Base-by-base conservation (phyloP, 2,797 vertebrate species). In the Sebastes hubbsi region DNA sequence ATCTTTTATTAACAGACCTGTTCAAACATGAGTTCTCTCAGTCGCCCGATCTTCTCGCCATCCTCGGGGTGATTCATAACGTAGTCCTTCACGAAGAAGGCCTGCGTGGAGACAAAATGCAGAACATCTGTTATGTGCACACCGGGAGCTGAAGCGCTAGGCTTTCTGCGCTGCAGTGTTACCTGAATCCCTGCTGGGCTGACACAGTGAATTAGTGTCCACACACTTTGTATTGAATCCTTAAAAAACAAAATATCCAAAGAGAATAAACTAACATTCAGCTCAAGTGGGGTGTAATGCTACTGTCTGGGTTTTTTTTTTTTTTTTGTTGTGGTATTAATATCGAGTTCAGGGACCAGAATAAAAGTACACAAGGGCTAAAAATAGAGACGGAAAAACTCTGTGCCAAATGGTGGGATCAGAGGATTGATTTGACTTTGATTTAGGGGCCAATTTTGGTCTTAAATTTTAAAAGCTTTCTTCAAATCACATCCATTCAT, bases 41-140 rank as follows among this genome's bases (percentile, higher is more conserved):
- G 95, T 20, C 97, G 96, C n/a, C 97, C 95, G 32, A 99, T 99
- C 93, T 99, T 99, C 84, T 99, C 98, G 46, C 97, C 97, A 12
- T 99, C 99, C 89, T 99, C 98, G 1, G 98, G 98, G 88, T 99
- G 98, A 94, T 97, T 99, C 92, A 98, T 94, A 66, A 98, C 78
- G 24, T 99, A 99, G 82, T 99, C 99, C 95, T 99, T 99, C 84
- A 97, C 94, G 81, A 99, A 99, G 94, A 99, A 99, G 46, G 98
- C 99, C 99, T 99, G 91, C 5, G 52, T 30, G 59, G 71, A 87
- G 59, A 85, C 77, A 91, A 83, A 92, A 91, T 58, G 76, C 69
- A 86, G 34, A 89, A 68, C 90, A 92, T 93, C 81, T 86, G 86
- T 92, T 89, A 91, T 52, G 76, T 72, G 56, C 62, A 77, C 76